A percentile compares a stretch with the other conserved stretches of the same genome.
These are phyloP conservation scores for Sapajus apella DNA, from an alignment of 2,113 vertebrate species.

Conservation along the genomic window DNA sequence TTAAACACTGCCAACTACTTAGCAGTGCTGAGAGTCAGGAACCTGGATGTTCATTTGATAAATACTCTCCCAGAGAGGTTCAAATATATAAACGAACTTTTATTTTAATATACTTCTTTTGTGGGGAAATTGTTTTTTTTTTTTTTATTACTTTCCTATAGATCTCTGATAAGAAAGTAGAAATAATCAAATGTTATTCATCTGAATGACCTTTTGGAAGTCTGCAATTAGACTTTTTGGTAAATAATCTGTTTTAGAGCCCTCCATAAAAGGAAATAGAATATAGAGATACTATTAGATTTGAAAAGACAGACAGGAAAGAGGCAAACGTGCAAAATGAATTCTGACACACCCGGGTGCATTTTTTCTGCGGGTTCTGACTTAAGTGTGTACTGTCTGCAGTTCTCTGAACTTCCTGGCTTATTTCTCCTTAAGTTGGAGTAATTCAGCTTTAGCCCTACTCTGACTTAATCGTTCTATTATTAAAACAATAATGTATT, in stretches of 20 bases:
- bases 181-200: slow-evolving; percentile 57
- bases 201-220: slow-evolving; percentile 71
- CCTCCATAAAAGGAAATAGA: slow-evolving; percentile 47
- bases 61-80: slow-evolving; percentile 76
- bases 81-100: slow-evolving; percentile 82
- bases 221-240: slow-evolving; percentile 54
- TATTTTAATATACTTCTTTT: slow-evolving; percentile 76
- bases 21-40: slow-evolving; percentile 58
- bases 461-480: slow-evolving; percentile 74
- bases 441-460: slow-evolving; percentile 62
- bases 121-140: slow-evolving; percentile 68
- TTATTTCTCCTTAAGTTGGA: slow-evolving; percentile 66
- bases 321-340: slow-evolving; percentile 50
- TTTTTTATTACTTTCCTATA: slow-evolving; percentile 76
- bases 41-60: slow-evolving; percentile 79
- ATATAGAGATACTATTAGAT: slow-evolving; percentile 44
- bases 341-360: slow-evolving; percentile 42
- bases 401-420: slow-evolving; percentile 51
- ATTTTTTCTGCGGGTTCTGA: slow-evolving; percentile 72
- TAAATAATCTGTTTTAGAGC: slow-evolving; percentile 64
- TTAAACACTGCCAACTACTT: slow-evolving; percentile 71
- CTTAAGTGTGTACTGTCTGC: slow-evolving; percentile 63
- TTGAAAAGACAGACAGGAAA: slow-evolving; percentile 61
- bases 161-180: slow-evolving; percentile 68
- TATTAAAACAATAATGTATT: slow-evolving; percentile 82